Base-by-base conservation (phyloP, 2,113 vertebrate genomes). In the Aplodontia rufa region DNA sequence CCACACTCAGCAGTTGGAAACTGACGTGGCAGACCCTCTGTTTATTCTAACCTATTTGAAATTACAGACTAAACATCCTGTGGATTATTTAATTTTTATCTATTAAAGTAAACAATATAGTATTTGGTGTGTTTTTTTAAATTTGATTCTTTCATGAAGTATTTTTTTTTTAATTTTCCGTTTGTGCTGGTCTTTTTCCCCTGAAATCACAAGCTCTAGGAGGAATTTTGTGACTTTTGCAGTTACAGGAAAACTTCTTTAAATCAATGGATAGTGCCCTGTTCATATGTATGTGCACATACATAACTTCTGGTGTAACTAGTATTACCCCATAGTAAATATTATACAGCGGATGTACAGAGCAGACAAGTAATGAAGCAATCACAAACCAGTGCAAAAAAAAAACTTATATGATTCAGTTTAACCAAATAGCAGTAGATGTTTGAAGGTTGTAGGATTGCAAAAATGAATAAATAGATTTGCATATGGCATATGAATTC, bases 181-280 rank as follows among this genome's bases (percentile, higher is more conserved):
- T 79, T 80, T 89, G 32, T 62, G 51, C 22, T 66, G 49, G 20
- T 85, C 71, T 95, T 95, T 92, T 91, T 95, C 93, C 90, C 88
- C 45, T 93, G 35, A 91, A 96, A 93, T 74, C 53, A 76, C 32
- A 93, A 72, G 20, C 32, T 74, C 11, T 82, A 64, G 75, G 35
- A 85, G 45, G 53, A 72, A 8, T 83, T 35, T 68, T 94, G 13
- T 75, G 68, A 51, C 55, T 72, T 92, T 88, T 55, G 11, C 13
- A 49, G 51, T 91, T 60, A 42, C 71, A 42, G 19, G 45, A 90
- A 83, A 82, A 90, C 71, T 93, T 93, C 17, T 45, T 90, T 72
- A 60, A 86, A 75, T 74, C 68, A 78, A 64, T 66, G 28, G 69
- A n/a, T 6, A 51, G 24, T 66, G 9, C 20, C 20, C 1, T 62